Evolutionary conservation across 1,140 invertebrate species (phyloP).

Genomic region (Caenorhabditis inopinata): DNA sequence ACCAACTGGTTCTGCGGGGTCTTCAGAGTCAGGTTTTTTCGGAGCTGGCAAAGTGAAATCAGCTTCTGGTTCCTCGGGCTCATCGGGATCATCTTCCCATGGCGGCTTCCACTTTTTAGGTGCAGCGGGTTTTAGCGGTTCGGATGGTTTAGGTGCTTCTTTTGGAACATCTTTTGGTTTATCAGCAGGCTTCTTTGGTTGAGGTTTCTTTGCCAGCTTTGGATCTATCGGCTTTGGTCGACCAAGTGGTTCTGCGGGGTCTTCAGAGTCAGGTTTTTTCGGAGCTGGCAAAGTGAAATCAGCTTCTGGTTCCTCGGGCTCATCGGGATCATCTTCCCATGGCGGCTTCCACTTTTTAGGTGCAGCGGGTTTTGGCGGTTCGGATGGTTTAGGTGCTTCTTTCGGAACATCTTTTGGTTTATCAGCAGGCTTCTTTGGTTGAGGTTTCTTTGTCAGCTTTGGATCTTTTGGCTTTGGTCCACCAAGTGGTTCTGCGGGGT

Average conservation of each 20-base stretch:
- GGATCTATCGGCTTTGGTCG: neutral
- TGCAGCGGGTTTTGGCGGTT: neutral
- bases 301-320: neutral
- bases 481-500: neutral
- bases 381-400: neutral
- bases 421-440: neutral
- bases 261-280: neutral
- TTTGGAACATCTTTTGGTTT: neutral
- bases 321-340: neutral
- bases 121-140: neutral
- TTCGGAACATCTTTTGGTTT: neutral
- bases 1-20: neutral
- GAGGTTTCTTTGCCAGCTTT: neutral
- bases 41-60: neutral
- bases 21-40: neutral
- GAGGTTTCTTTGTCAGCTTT: neutral
- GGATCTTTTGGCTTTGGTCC: neutral
- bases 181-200: neutral
- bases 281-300: neutral
- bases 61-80: neutral
- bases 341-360: conserved; percentile 4
- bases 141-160: neutral
- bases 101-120: conserved; percentile 7
- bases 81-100: neutral
- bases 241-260: neutral